Conservation (phyloP, 1,140 invertebrate species). For the Drosophila tani region DNA sequence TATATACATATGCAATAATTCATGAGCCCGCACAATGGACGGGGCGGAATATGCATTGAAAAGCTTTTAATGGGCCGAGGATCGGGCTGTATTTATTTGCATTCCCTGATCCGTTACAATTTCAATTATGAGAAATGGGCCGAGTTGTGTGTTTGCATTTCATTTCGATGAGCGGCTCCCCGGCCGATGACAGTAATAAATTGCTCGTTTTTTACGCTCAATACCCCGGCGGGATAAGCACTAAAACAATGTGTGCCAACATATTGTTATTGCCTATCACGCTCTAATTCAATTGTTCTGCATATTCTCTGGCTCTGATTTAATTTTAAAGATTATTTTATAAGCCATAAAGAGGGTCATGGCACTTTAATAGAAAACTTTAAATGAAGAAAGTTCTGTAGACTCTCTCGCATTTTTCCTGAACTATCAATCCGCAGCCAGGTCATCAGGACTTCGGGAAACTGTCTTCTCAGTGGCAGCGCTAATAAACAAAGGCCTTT, state of each 20-base stretch:
- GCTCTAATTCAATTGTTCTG: slow-evolving; percentile 14
- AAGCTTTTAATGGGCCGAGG: slow-evolving; percentile 36
- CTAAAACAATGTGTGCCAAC: slow-evolving; percentile 17
- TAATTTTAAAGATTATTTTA: background rate
- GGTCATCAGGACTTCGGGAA: slow-evolving; percentile 5
- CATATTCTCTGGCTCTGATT: background rate
- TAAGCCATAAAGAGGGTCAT: background rate
- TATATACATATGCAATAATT: slow-evolving; percentile 30
- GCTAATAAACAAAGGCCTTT: slow-evolving; percentile 67
- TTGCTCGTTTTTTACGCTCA: slow-evolving; percentile 25
- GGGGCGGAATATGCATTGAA: slow-evolving; percentile 44
- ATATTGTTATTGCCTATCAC: slow-evolving; percentile 11
- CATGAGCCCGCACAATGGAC: slow-evolving; percentile 19
- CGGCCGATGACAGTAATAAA: slow-evolving; percentile 47
- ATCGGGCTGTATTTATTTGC: slow-evolving; percentile 51
- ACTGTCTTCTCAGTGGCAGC: slow-evolving; percentile 27
- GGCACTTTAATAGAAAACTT: background rate
- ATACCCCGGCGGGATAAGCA: slow-evolving; percentile 19
- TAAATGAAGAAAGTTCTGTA: background rate
- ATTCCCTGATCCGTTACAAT: slow-evolving; percentile 57
- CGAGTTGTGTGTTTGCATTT: slow-evolving; percentile 54
- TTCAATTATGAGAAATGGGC: slow-evolving; percentile 58
- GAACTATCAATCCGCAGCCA: slow-evolving; percentile 9
- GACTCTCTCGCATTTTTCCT: background rate
- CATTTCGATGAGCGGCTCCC: slow-evolving; percentile 37